phyloP scores from a whole-genome alignment of 1,140 invertebrate species.

The Hypsibius dujardini region DNA sequence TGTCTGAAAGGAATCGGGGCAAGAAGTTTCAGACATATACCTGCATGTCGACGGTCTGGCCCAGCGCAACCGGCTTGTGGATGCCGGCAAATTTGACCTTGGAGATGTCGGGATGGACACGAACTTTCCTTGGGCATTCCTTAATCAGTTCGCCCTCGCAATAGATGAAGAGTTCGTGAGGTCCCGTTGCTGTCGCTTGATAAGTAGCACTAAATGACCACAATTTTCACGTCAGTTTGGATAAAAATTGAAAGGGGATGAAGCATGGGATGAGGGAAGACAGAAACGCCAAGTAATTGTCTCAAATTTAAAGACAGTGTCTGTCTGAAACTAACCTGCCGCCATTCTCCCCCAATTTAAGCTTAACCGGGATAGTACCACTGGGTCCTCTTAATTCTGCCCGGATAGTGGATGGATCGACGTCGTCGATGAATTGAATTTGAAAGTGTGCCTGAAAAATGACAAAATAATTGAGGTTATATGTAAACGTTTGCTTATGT shows the following conservation, averaged over 20 bases:
- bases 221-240: too few relatives aligned
- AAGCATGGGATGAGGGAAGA: too few relatives aligned
- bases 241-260: too few relatives aligned
- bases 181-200: slow-evolving; percentile 69
- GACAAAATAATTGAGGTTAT: too few relatives aligned
- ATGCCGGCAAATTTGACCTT: slow-evolving; percentile 65
- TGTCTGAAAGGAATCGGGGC: too few relatives aligned
- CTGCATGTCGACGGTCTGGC: slow-evolving; percentile 80
- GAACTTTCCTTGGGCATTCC: slow-evolving; percentile 56
- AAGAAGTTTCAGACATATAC: slow-evolving; percentile 68
- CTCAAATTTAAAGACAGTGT: too few relatives aligned
- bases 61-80: slow-evolving; percentile 73
- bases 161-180: slow-evolving; percentile 57
- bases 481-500: too few relatives aligned
- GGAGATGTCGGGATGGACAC: slow-evolving; percentile 62
- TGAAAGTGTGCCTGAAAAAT: slow-evolving; percentile 53
- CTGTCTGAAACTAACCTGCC: too few relatives aligned
- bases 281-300: too few relatives aligned
- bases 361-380: slow-evolving; percentile 42
- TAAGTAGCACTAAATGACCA: slow-evolving; percentile 70
- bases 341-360: slow-evolving; percentile 47
- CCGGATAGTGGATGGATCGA: slow-evolving; percentile 55
- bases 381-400: slow-evolving; percentile 64
- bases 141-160: slow-evolving; percentile 46
- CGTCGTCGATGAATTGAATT: slow-evolving; percentile 55